Evolutionary conservation across 2,113 vertebrate species (phyloP).

Genomic region (Nanger granti): DNA sequence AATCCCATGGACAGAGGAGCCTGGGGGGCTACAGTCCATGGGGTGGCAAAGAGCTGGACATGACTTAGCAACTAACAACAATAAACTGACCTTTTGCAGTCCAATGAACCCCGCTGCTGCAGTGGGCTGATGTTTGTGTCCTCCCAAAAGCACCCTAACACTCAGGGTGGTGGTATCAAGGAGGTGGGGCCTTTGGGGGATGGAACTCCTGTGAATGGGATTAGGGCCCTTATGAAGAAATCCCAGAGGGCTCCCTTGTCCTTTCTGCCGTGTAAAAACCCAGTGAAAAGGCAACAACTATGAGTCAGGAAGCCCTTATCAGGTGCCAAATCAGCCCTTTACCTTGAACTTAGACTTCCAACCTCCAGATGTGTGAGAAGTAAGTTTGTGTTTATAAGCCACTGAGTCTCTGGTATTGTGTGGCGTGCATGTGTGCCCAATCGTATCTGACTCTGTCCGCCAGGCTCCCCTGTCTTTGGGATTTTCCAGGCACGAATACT

Average conservation of each 20-base stretch:
- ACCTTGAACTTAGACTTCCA: background rate
- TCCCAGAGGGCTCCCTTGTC: background rate
- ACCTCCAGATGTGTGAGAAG: background rate
- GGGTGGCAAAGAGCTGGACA: background rate
- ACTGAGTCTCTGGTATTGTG: too few relatives aligned
- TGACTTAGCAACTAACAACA: background rate
- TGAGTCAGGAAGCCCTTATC: background rate
- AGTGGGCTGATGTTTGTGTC: background rate
- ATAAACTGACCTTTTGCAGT: background rate
- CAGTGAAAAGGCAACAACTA: background rate
- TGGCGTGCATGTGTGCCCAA: background rate
- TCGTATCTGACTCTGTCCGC: background rate
- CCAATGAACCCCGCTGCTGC: background rate
- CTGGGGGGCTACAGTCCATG: background rate
- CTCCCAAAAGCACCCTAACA: background rate
- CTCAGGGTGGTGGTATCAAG: background rate
- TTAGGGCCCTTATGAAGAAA: background rate
- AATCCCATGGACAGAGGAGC: background rate
- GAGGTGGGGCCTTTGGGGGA: background rate
- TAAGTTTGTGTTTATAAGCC: background rate
- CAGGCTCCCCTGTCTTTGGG: background rate
- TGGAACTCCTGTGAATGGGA: background rate
- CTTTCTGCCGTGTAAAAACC: background rate
- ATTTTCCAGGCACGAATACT: background rate
- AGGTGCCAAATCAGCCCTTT: background rate